Evolutionary conservation across 2,888 invertebrate genomes (phyloP).

Genomic region (Xanthorhoe designata): DNA sequence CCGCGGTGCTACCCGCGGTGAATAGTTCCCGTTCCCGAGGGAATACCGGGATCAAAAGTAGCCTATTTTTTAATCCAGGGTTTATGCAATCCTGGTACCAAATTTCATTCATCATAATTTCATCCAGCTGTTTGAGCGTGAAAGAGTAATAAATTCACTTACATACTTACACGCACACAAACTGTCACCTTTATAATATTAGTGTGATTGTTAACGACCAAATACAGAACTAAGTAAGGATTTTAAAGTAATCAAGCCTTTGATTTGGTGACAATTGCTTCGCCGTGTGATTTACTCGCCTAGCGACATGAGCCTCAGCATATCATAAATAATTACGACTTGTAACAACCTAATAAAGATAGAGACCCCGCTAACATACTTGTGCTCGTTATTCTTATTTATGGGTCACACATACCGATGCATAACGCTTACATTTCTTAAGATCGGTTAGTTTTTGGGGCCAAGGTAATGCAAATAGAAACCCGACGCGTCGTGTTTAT

Average conservation of each 20-base stretch:
- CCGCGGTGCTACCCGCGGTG: too few species aligned
- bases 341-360: conserved; percentile 35
- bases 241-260: conserved; percentile 11
- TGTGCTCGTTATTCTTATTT: conserved; percentile 34
- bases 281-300: conserved; percentile 29
- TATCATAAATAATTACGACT: conserved; percentile 37
- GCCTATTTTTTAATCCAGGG: too few species aligned
- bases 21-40: too few species aligned
- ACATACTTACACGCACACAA: too few species aligned
- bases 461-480: conserved; percentile 66
- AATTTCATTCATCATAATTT: too few species aligned
- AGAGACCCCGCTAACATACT: conserved; percentile 15
- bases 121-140: too few species aligned
- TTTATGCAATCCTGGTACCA: too few species aligned
- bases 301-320: conserved; percentile 22
- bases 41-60: too few species aligned
- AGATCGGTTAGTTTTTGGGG: conserved; percentile 47
- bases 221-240: conserved; percentile 7
- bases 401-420: conserved; percentile 53
- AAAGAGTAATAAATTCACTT: too few species aligned
- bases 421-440: conserved; percentile 30
- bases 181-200: too few species aligned
- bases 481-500: conserved; percentile 57
- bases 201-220: conserved; percentile 2
- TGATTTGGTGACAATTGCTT: conserved; percentile 34